These are phyloP conservation scores for Epizoanthus illoricatus DNA, from an alignment of 92 coral and sea anemone species.

Conservation along the genomic window DNA sequence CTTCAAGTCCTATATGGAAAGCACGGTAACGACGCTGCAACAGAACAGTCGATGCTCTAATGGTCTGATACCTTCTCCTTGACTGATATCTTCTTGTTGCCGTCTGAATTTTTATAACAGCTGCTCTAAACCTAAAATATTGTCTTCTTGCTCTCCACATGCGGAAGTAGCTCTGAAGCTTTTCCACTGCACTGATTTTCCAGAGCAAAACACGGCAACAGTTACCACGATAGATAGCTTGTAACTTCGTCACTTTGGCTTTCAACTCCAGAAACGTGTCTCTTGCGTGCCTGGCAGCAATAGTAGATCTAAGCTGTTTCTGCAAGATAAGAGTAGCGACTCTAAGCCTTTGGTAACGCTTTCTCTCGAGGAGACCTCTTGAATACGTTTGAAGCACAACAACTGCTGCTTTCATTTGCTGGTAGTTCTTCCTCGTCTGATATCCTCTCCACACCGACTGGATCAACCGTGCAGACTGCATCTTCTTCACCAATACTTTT, in stretches of 20 bases:
- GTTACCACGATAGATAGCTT: slow-evolving; percentile 70
- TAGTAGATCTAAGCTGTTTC: slow-evolving; percentile 42
- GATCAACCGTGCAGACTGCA: slow-evolving; percentile 60
- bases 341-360: slow-evolving; percentile 59
- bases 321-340: slow-evolving; percentile 69
- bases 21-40: slow-evolving; percentile 62
- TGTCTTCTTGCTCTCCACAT: slow-evolving; percentile 44
- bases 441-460: slow-evolving; percentile 71
- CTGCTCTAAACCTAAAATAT: slow-evolving; percentile 41
- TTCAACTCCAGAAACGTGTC: slow-evolving; percentile 40
- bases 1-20: slow-evolving; percentile 27
- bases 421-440: slow-evolving; percentile 42
- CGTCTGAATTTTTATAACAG: slow-evolving; percentile 65
- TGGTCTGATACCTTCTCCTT: slow-evolving; percentile 47
- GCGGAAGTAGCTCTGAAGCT: slow-evolving; percentile 63
- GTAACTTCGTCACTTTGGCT: slow-evolving; percentile 54
- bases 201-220: slow-evolving; percentile 56
- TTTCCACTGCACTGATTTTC: slow-evolving; percentile 55
- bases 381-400: slow-evolving; percentile 53
- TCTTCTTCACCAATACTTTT: slow-evolving; percentile 37
- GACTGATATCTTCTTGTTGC: slow-evolving; percentile 43
- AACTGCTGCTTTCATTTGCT: slow-evolving; percentile 31
- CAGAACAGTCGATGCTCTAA: slow-evolving; percentile 40
- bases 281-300: slow-evolving; percentile 48
- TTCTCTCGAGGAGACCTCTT: slow-evolving; percentile 61